Conservation (phyloP, 2,888 invertebrate genomes). For the Chelonus formosanus region DNA sequence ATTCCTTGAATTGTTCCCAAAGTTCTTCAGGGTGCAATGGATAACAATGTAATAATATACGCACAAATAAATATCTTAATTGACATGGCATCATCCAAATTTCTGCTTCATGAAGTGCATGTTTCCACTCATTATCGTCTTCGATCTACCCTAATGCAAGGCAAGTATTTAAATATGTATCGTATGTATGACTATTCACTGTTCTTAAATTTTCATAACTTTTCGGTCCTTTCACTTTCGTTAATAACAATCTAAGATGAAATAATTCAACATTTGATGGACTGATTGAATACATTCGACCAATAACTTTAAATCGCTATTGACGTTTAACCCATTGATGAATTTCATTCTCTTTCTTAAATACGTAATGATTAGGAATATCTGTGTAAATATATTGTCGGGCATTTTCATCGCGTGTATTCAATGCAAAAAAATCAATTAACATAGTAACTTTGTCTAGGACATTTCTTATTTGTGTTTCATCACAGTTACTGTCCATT, state of each 20-base stretch:
- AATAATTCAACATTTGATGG: conserved; percentile 46
- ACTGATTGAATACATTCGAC: conserved; percentile 47
- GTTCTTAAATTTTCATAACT: conserved; percentile 48
- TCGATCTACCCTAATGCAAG: conserved; percentile 1
- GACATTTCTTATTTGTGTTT: too few relatives aligned
- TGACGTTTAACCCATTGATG: conserved; percentile 15
- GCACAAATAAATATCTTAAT: conserved; percentile 8
- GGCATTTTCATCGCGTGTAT: too few relatives aligned
- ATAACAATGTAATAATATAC: conserved; percentile 38
- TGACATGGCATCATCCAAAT: conserved; percentile 15
- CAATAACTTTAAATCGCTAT: conserved; percentile 38
- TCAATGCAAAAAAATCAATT: too few relatives aligned
- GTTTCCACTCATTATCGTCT: conserved; percentile 6
- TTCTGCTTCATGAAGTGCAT: conserved; percentile 44
- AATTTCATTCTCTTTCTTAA: too few relatives aligned
- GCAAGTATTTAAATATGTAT: conserved; percentile 1
- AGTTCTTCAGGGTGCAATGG: conserved; percentile 38
- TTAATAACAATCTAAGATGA: conserved; percentile 47
- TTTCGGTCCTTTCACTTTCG: conserved; percentile 47
- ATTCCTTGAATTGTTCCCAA: conserved; percentile 42
- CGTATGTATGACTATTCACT: conserved; percentile 45
- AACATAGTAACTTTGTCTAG: too few relatives aligned
- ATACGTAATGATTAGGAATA: too few relatives aligned
- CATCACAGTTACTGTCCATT: background rate
- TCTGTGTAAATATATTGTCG: too few relatives aligned